Base-by-base conservation (phyloP, 2,113 vertebrate species). In the Notothenia rossii region DNA sequence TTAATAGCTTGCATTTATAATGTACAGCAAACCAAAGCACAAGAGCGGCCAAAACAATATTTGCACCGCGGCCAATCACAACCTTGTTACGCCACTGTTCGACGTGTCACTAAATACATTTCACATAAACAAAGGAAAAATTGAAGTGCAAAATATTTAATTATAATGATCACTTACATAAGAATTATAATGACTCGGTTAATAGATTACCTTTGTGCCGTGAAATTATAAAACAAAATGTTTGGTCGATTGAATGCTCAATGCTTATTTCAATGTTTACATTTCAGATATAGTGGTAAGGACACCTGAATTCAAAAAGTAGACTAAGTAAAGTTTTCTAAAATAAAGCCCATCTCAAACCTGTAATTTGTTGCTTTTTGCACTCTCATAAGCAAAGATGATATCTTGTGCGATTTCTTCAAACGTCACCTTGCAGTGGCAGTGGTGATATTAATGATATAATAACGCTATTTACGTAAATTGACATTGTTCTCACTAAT, bases 341-440 rank as follows among this genome's bases (percentile, higher is more conserved):
- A 20, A 53, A 17, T 53, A 49, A 36, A 48, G 4, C 20, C 0
- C 0, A 54, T 48, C 25, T 55, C 50, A 74, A 59, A 25, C 17
- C 17, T 33, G 9, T 17, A 53, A 29, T 50, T 13, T 29, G 5
- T 36, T 3, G 20, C 46, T 29, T 3, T 29, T 17, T 29, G 14
- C 11, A 46, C 1, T 1, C 20, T 54, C n/a, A 50, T 20, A 46
- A 48, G 11, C 15, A 55, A 49, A 58, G 9, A 78, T 50, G 36
- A 33, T 13, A 54, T 0, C 14, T 3, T 10, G n/a, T 55, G 17
- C 25, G 40, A 18, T 33, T 53, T 60, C 33, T 75, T 43, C 14
- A 75, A 53, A 53, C 40, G 50, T 49, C 66, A 45, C 10, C 45
- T 72, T 79, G 54, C 50, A 25, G 48, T 22, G 2, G 13, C 15